Evolutionary conservation across 2,797 vertebrate genomes (phyloP).

Genomic region (Cichlasoma orientale): DNA sequence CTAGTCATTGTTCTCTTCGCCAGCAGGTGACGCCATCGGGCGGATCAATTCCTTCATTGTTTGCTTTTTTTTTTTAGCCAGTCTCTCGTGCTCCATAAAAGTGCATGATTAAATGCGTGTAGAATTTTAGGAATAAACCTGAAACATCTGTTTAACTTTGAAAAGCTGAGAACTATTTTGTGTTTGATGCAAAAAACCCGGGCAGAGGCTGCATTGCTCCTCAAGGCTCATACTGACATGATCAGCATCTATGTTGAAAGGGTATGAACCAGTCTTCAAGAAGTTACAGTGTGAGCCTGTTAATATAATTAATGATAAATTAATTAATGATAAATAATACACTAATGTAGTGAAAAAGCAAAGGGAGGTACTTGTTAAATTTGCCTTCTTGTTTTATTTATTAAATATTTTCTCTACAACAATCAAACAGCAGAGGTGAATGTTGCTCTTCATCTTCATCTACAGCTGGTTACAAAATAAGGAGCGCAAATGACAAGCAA

Average conservation of each 20-base stretch:
- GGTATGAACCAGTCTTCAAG: background rate
- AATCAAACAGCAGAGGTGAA: constrained; percentile 36
- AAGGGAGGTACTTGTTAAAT: background rate
- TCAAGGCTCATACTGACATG: background rate
- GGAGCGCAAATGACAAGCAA: constrained; percentile 29
- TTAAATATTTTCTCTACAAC: constrained; percentile 63
- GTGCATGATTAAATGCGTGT: no score
- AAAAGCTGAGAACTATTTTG: no score
- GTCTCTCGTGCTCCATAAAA: background rate
- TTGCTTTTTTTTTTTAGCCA: background rate
- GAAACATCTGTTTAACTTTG: no score
- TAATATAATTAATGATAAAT: background rate
- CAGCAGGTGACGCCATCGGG: background rate
- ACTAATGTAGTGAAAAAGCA: background rate
- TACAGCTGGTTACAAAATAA: constrained; percentile 38
- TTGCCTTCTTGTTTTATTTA: constrained; percentile 51
- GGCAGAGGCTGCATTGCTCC: background rate
- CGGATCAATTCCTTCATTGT: rapidly evolving
- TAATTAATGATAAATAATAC: background rate
- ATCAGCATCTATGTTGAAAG: background rate
- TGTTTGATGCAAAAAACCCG: background rate
- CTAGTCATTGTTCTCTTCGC: background rate
- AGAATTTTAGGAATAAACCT: no score
- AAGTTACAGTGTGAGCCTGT: background rate
- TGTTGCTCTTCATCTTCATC: constrained; percentile 36